Evolutionary conservation across 1,140 invertebrate genomes (phyloP), one percentile per base, ranked within the genome.

Genomic region (Augochlora pura): DNA sequence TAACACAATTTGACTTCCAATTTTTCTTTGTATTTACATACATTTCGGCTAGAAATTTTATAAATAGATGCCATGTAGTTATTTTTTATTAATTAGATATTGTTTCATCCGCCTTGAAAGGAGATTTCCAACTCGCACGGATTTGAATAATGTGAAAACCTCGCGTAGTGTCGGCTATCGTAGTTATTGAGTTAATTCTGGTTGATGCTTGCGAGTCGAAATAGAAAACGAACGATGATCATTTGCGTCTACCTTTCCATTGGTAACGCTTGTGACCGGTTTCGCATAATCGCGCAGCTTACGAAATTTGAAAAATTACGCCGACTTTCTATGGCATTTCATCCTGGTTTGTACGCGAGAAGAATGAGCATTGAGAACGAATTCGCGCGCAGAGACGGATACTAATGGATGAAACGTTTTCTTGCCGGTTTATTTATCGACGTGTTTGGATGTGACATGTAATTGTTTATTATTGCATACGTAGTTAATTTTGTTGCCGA

Each of bases 211-310:
- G 8, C 7, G 54, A 57, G n/a, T 8, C 21, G 21, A 6, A 57
- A 57, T 21, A n/a, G 54, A 7, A 18, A 9, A 62, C 9, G 14
- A 62, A 27, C 25, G 39, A 73, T 60, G 18, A 60, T 27, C n/a
- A n/a, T 73, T n/a, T 77, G 32, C 21, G 39, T 75, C 14, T 46
- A 49, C 23, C 46, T 27, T 86, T 90, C 87, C 83, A 78, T 72
- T 69, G 16, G 57, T 86, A 84, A 81, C 85, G 87, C 87, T 87
- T 80, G 68, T 74, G 69, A 77, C 81, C n/a, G 70, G 46, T 79
- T 82, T 69, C n/a, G 21, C 18, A 59, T 64, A 67, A 65, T 90
- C 87, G 73, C 77, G 73, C 80, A 88, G 86, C 42, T 65, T 52
- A 82, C 67, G 66, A 90, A 89, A 87, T 89, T 88, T 72, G 1